Base-by-base conservation (phyloP, 2,113 vertebrate species). In the Periophthalmodon schlosseri region DNA sequence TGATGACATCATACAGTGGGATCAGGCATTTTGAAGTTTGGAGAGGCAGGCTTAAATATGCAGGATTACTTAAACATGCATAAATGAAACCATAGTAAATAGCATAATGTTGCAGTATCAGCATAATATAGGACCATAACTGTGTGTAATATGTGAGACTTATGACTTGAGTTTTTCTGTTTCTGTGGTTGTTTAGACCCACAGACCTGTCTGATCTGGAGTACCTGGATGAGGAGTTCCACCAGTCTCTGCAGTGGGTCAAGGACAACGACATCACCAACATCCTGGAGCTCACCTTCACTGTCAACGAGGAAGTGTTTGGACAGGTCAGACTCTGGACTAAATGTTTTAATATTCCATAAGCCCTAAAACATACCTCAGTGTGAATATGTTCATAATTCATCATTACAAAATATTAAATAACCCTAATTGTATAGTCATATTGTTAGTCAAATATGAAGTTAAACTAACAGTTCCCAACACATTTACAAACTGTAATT, bases 201-300 rank as follows among this genome's bases (percentile, higher is more conserved):
- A 99, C 97, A 58, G 97, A 99, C 86, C 91, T 99, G 86, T 99
- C 97, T 3, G 98, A 99, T 78, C 93, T 99, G 65, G 98, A 99
- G 84, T 99, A 99, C 75, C 88, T 99, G 87, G 97, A 99, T 75
- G 98, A 99, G 86, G 98, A 99, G 88, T 99, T 99, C 90, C 98
- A 99, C 83, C 97, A 97, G 81, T 99, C 97, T 64, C 92, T 99
- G 81, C 98, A 99, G 77, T 99, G 98, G 98, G 99, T 99, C 97
- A 99, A 99, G 76, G 98, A 99, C 87, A 99, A 99, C 24, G 96
- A 97, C 88, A 99, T 99, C 88, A 99, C 97, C 2, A 96, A 99
- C 82, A 98, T 99, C 81, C 91, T 99, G 52, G 97, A 99, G 83
- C 95, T 99, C 75, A 99, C 96, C 66, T 99, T 99, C 89, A 99